Percentiles rank a stretch among this genome's conserved stretches.
phyloP scores from a whole-genome alignment of 1,140 invertebrate genomes.

The Tenebrio molitor region DNA sequence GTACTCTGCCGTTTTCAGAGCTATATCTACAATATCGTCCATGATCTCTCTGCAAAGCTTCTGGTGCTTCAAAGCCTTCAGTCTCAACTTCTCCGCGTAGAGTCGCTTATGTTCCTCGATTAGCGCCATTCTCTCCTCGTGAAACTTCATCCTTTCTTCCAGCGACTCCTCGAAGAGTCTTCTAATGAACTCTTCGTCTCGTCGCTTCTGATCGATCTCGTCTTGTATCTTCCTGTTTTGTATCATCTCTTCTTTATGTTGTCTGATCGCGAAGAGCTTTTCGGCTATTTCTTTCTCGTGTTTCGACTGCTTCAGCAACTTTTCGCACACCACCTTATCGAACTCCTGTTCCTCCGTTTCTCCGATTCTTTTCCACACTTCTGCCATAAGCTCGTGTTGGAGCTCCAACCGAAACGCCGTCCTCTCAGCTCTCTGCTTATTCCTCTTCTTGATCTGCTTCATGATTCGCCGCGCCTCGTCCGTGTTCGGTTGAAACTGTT shows the following conservation, averaged over 20 bases:
- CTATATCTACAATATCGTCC: constrained; percentile 69
- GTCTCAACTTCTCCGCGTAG: constrained; percentile 66
- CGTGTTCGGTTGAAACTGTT: constrained; percentile 47
- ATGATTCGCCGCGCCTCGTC: constrained; percentile 57
- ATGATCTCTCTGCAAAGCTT: constrained; percentile 69
- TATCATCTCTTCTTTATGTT: constrained; percentile 69
- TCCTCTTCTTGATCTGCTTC: constrained; percentile 56
- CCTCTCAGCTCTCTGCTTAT: constrained; percentile 54
- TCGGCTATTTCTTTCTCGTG: constrained; percentile 75
- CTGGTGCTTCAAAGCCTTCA: constrained; percentile 66
- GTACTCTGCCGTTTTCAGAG: constrained; percentile 69
- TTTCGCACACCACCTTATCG: constrained; percentile 68
- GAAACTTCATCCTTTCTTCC: constrained; percentile 64
- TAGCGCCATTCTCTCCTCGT: constrained; percentile 69
- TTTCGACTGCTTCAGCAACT: constrained; percentile 71
- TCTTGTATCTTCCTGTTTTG: constrained; percentile 69
- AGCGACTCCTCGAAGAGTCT: constrained; percentile 66
- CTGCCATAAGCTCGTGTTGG: constrained; percentile 61
- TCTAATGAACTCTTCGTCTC: constrained; percentile 67
- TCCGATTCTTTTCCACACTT: constrained; percentile 64
- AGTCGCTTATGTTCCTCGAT: constrained; percentile 68
- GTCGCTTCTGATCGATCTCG: constrained; percentile 66
- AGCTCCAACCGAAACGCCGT: constrained; percentile 51
- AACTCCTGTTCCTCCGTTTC: constrained; percentile 67
- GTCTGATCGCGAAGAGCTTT: constrained; percentile 72